phyloP scores from a whole-genome alignment of 2,888 invertebrate genomes.

The Caradrina kadenii region DNA sequence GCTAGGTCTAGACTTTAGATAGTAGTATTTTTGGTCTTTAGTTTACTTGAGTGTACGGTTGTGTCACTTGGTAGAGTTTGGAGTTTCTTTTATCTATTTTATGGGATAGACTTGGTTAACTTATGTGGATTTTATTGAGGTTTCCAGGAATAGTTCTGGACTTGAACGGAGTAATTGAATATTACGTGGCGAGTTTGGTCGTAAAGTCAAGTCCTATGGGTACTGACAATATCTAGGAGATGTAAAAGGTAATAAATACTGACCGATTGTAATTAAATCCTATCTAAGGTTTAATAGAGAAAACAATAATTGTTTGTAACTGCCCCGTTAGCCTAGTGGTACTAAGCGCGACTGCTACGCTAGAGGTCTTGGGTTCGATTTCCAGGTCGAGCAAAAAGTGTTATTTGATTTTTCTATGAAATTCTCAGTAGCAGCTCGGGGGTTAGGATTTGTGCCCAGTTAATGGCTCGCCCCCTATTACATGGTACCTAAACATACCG shows the following conservation, averaged over 20 bases:
- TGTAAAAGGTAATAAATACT: not conserved
- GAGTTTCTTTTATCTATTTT: conserved; percentile 29
- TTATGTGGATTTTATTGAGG: conserved; percentile 8
- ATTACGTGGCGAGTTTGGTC: not conserved
- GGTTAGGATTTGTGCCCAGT: no score
- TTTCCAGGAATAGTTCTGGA: conserved; percentile 1
- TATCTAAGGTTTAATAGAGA: no score
- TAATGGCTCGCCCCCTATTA: no score
- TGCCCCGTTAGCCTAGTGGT: no score
- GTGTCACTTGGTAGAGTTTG: conserved; percentile 2
- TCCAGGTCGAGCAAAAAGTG: no score
- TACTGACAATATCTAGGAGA: not conserved
- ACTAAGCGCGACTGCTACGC: no score
- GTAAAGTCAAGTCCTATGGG: not conserved
- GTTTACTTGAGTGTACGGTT: conserved; percentile 3
- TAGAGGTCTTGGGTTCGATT: no score
- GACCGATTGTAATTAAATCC: no score
- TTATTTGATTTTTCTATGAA: no score
- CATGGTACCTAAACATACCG: no score
- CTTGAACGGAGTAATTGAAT: not conserved
- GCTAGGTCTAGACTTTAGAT: conserved; percentile 3
- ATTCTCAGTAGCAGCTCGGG: no score
- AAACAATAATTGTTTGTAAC: no score
- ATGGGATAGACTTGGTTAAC: conserved; percentile 3
- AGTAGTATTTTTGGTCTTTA: conserved; percentile 17